Evolutionary conservation across 2,888 invertebrate species (phyloP).

Genomic region (Entomobrya proxima): DNA sequence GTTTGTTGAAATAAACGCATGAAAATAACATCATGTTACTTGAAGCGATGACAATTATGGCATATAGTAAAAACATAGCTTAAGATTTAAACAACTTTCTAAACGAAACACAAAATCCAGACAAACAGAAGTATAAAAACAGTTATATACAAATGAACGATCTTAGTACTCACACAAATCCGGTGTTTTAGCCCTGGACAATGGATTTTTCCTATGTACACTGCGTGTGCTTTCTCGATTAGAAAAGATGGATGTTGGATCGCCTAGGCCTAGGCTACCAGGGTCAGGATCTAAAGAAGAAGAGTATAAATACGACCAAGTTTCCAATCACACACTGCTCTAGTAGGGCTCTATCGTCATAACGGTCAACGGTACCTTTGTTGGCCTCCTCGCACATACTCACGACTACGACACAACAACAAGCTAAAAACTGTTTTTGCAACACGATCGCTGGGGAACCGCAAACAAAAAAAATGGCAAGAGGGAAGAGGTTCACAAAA

Average conservation of each 20-base stretch:
- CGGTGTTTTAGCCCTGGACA: conserved; percentile 48
- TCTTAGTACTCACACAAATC: conserved; percentile 59
- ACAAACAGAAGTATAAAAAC: not conserved
- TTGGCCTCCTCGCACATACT: not conserved
- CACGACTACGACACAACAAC: not conserved
- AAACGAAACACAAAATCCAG: not conserved
- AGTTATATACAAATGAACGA: not conserved
- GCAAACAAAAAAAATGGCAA: not conserved
- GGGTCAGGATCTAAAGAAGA: conserved; percentile 19
- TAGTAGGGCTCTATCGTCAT: no score
- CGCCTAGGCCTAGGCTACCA: not conserved
- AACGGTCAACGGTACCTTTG: no score
- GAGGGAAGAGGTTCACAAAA: not conserved
- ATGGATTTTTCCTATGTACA: conserved; percentile 19
- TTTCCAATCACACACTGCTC: conserved; percentile 8
- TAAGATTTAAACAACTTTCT: no score
- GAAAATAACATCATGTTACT: no score
- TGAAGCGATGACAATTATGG: no score
- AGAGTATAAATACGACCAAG: conserved; percentile 30
- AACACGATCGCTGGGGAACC: not conserved
- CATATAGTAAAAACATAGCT: no score
- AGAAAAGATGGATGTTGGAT: not conserved
- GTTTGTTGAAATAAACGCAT: no score
- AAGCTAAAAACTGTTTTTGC: no score
- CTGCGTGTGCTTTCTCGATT: conserved; percentile 8